These are phyloP conservation scores for Prosapia bicincta DNA, from an alignment of 2,888 invertebrate genomes.

Conservation along the genomic window DNA sequence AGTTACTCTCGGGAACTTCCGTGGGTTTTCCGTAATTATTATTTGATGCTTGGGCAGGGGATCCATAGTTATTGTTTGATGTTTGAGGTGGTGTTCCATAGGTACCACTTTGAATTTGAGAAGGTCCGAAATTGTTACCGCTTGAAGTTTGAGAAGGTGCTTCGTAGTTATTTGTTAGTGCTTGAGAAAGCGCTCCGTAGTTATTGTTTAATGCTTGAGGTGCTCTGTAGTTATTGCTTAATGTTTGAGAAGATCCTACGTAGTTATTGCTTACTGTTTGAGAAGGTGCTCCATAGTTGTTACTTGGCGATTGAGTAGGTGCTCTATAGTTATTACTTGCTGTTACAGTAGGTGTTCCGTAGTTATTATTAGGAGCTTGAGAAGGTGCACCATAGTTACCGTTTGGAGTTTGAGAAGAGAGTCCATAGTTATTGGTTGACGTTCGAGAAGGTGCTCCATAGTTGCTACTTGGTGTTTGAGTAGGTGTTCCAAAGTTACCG, in stretches of 20 bases:
- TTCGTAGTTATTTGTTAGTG: not conserved
- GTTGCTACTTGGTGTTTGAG: constrained; percentile 6
- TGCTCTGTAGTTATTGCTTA: constrained; percentile 25
- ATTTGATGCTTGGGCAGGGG: constrained; percentile 27
- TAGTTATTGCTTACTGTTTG: too few relatives aligned
- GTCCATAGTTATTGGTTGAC: constrained; percentile 25
- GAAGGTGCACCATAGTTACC: constrained; percentile 31
- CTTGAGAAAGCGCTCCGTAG: constrained; percentile 37
- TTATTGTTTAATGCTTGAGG: constrained; percentile 23
- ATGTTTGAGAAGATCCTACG: too few relatives aligned
- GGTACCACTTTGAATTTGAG: not conserved
- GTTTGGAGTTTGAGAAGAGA: constrained; percentile 18
- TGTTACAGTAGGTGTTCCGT: constrained; percentile 32
- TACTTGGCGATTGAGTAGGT: constrained; percentile 19
- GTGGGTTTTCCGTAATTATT: constrained; percentile 38
- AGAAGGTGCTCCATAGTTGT: constrained; percentile 18
- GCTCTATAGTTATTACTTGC: constrained; percentile 22
- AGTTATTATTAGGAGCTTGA: constrained; percentile 33
- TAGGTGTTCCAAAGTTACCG: constrained; percentile 29
- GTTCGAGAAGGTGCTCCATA: constrained; percentile 35
- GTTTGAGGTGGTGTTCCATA: constrained; percentile 21
- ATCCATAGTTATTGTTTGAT: constrained; percentile 28
- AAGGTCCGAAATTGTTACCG: too few relatives aligned
- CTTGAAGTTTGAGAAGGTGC: too few relatives aligned
- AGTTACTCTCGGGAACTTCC: not conserved